These are phyloP conservation scores for Zaprionus inermis DNA, from an alignment of 1,140 invertebrate species.

Conservation along the genomic window DNA sequence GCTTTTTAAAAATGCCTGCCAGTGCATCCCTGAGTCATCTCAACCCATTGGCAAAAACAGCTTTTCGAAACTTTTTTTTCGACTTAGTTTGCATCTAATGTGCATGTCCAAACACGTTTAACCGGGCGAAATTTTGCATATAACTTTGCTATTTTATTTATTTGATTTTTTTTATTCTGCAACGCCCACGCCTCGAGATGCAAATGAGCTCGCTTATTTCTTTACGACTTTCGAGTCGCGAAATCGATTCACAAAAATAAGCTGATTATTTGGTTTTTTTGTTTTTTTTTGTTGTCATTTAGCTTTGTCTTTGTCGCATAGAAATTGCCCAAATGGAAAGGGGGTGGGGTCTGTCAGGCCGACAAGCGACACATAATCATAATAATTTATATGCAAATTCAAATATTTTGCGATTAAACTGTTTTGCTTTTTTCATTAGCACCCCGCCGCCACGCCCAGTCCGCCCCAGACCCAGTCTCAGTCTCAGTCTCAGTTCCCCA, in stretches of 20 bases:
- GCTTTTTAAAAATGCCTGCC: too few species aligned
- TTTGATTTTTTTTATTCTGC: slow-evolving; percentile 14
- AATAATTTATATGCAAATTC: slow-evolving; percentile 80
- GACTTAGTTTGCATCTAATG: slow-evolving; percentile 8
- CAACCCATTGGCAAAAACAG: too few species aligned
- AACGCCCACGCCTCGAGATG: slow-evolving; percentile 43
- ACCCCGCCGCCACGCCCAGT: slow-evolving; percentile 15
- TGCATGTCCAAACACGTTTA: slow-evolving; percentile 35
- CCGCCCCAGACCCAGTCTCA: background rate
- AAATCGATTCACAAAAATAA: slow-evolving; percentile 31
- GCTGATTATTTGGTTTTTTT: slow-evolving; percentile 38
- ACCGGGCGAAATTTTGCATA: slow-evolving; percentile 21
- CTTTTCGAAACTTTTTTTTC: slow-evolving; percentile 29
- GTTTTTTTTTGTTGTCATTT: slow-evolving; percentile 9
- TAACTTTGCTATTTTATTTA: background rate
- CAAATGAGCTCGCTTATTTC: slow-evolving; percentile 38
- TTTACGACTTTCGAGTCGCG: slow-evolving; percentile 8
- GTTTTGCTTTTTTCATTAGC: slow-evolving; percentile 80
- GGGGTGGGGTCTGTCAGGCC: background rate
- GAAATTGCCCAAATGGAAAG: background rate
- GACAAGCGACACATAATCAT: slow-evolving; percentile 13
- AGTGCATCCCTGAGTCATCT: background rate
- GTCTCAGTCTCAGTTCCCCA: background rate
- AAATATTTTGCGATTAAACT: slow-evolving; percentile 77
- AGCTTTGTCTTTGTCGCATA: slow-evolving; percentile 29